Percentiles rank a stretch among this genome's conserved stretches.
Conservation (phyloP, 1,140 invertebrate genomes). For the Aricia agestis region DNA sequence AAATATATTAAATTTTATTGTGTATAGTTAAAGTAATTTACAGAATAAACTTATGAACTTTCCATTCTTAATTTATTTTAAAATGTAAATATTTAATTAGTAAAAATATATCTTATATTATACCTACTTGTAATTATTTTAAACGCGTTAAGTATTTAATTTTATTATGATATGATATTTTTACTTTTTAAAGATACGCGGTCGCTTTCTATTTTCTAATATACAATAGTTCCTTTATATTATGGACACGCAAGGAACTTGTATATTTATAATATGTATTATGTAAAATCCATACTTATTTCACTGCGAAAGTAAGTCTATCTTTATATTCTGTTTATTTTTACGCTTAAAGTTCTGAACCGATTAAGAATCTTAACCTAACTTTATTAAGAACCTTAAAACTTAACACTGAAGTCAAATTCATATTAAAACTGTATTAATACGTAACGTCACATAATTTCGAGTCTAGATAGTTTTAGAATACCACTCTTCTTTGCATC, state of each 20-base stretch:
- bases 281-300: background rate
- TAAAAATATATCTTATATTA: too few relatives aligned
- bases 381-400: too few relatives aligned
- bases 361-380: too few relatives aligned
- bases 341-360: too few relatives aligned
- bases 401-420: too few relatives aligned
- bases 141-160: background rate
- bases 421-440: too few relatives aligned
- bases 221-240: background rate
- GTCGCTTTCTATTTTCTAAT: background rate
- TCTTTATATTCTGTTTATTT: too few relatives aligned
- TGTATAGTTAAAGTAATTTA: background rate
- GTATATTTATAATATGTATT: background rate
- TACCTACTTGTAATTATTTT: too few relatives aligned
- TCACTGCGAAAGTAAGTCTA: too few relatives aligned
- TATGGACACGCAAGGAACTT: background rate
- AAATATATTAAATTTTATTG: background rate
- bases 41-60: constrained; percentile 1
- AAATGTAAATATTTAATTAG: background rate
- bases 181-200: background rate
- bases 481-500: too few relatives aligned
- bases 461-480: too few relatives aligned
- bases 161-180: background rate
- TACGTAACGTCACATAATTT: too few relatives aligned
- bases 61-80: background rate